Evolutionary conservation across 2,113 vertebrate species (phyloP), one percentile per base, ranked within the genome.

Genomic region (Tyto alba): DNA sequence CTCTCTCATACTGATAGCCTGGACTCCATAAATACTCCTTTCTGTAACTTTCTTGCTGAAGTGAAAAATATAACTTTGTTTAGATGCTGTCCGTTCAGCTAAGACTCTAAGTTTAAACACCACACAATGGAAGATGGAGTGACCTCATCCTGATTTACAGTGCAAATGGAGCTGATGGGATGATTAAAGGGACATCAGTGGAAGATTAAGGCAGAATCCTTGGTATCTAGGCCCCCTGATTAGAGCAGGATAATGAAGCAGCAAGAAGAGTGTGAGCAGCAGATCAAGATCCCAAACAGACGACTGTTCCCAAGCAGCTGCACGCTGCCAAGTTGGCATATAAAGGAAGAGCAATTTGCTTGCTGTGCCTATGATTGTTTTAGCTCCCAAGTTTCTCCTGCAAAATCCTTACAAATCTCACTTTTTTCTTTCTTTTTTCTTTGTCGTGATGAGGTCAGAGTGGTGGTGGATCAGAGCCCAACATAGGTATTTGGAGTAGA

Each of bases 131-230:
- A 85, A 50, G 77, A 22, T 40, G 77, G 69, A 72, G 43, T 75
- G 90, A 90, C 92, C 83, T 90, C 36, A 26, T 45, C 68, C 48
- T 73, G 94, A 57, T 27, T 88, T 87, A 32, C 6, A 53, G 45
- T n/a, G 55, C 60, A 50, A 55, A 50, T 57, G 83, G 84, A 96
- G 66, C 64, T 57, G 86, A 85, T 93, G 76, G 43, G 80, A 53
- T 91, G 96, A 97, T 96, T 96, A 96, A 96, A 87, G 36, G 71
- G 66, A 89, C 91, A 79, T 89, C 45, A 88, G 62, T 41, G 74
- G 79, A 84, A 93, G 95, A 95, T 96, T 90, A 96, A 88, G 92
- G 89, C 94, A 53, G 87, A 95, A 95, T 95, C 86, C 91, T 91
- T 89, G 68, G 66, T 94, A 91, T 95, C 77, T 85, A 38, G 86